phyloP scores from a whole-genome alignment of 1,140 invertebrate genomes.

The Cherax quadricarinatus region DNA sequence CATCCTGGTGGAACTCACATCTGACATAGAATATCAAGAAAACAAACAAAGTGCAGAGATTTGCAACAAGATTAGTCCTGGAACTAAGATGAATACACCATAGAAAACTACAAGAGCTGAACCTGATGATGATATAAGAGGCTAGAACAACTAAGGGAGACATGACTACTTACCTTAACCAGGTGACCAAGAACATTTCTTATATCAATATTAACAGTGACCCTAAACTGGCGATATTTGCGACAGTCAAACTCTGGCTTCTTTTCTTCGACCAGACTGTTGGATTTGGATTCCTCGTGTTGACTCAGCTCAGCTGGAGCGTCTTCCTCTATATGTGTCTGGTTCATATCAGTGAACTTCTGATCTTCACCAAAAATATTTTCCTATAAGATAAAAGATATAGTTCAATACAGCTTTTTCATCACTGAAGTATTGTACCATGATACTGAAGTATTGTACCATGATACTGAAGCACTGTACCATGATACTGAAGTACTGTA shows the following conservation, averaged over 20 bases:
- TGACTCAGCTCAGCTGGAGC: slow-evolving; percentile 28
- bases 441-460: no score
- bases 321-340: slow-evolving; percentile 59
- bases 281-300: slow-evolving; percentile 50
- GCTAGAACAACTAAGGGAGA: no score
- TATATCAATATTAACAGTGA: slow-evolving; percentile 94
- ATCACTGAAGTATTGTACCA: background rate
- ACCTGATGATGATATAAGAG: no score
- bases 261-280: slow-evolving; percentile 59
- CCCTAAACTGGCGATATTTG: slow-evolving; percentile 91
- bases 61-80: no score
- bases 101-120: no score
- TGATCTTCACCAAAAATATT: slow-evolving; percentile 98
- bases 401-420: no score
- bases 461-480: no score
- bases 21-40: no score
- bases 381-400: slow-evolving; percentile 80
- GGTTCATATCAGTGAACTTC: slow-evolving; percentile 93
- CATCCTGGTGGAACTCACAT: no score
- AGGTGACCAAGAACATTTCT: slow-evolving; percentile 97
- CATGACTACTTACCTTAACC: slow-evolving; percentile 81
- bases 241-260: slow-evolving; percentile 85
- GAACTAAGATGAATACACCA: no score
- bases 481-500: no score
- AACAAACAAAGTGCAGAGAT: no score